phyloP scores from a whole-genome alignment of 2,888 invertebrate genomes.

The Leptarthrus brevirostris region DNA sequence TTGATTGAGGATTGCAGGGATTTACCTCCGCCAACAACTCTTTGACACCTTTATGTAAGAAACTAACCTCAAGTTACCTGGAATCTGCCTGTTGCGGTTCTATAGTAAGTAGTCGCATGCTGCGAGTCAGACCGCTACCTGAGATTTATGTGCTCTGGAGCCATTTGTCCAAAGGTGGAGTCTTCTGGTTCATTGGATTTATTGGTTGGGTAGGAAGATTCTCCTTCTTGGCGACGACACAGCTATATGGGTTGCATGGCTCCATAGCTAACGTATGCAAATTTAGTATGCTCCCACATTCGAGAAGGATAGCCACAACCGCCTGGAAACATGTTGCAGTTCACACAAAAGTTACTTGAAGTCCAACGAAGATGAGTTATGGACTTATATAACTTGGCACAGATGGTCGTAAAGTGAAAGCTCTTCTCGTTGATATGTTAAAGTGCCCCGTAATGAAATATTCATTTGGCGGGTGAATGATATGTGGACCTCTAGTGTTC shows the following conservation, averaged over 20 bases:
- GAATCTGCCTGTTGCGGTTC: conserved; percentile 21
- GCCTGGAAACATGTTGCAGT: conserved; percentile 31
- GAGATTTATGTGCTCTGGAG: conserved; percentile 31
- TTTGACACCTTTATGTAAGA: conserved; percentile 26
- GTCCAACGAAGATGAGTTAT: conserved; percentile 28
- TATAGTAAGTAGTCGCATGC: conserved; percentile 1
- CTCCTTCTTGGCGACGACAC: conserved; percentile 30
- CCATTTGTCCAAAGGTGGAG: conserved; percentile 40
- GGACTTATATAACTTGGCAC: conserved; percentile 41
- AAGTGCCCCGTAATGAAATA: conserved; percentile 41
- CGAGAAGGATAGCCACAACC: conserved; percentile 16
- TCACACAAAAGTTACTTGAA: neutral
- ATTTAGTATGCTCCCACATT: conserved; percentile 7
- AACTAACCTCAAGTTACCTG: neutral
- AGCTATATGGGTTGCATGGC: conserved; percentile 8
- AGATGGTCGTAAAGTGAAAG: conserved; percentile 42
- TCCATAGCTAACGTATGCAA: conserved; percentile 34
- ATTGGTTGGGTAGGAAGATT: conserved; percentile 27
- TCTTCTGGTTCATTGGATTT: conserved; percentile 26
- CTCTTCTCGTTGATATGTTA: conserved; percentile 41
- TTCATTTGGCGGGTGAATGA: conserved; percentile 43
- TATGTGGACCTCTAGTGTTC: conserved; percentile 19
- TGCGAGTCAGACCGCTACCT: conserved; percentile 8
- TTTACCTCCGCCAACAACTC: conserved; percentile 15
- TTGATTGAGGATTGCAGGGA: conserved; percentile 9